Evolutionary conservation across 2,888 invertebrate species (phyloP), one percentile per base, ranked within the genome.

Genomic region (Drosophila nigricruria): DNA sequence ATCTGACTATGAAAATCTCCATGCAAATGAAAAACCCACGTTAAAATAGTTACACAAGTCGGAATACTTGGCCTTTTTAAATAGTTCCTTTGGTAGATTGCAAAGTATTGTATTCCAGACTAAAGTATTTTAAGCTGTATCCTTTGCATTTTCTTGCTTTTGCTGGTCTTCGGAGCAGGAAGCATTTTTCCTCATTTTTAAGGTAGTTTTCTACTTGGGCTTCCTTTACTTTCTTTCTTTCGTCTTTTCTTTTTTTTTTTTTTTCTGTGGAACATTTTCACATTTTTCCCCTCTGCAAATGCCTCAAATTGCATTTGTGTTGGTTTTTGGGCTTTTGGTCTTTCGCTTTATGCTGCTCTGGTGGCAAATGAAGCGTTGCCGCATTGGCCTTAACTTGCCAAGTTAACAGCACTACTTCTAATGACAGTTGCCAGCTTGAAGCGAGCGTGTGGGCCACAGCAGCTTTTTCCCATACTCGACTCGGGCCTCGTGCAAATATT

Each of bases 321-420:
- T 76, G 54, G 68, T 54, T 64, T 71, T 64, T 38, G 36, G 54
- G 52, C 54, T 54, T 58, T 65, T 42, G 40, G 60, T 36, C 38
- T 52, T 68, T 52, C 52, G 61, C 59, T 73, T 68, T 73, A 59
- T 70, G 77, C 67, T 43, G 50, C 72, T 61, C 56, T 42, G 16
- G 60, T 43, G 74, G 54, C 64, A 81, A 81, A 74, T 79, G 79
- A 67, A 78, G 79, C 79, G 79, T 79, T 62, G 50, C 72, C 65
- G 58, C 50, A 69, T 79, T 69, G 72, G 69, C 65, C 64, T 56
- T 75, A 71, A 67, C 59, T 76, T 72, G 76, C 49, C 71, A 64
- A 68, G 72, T 60, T 72, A 79, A 79, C 69, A 53, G 78, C 65
- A 53, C 65, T 72, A 76, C 53, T 72, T 54, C 57, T 58, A 76